Conservation (phyloP, 2,888 invertebrate genomes). For the Trissolcus japonicus region DNA sequence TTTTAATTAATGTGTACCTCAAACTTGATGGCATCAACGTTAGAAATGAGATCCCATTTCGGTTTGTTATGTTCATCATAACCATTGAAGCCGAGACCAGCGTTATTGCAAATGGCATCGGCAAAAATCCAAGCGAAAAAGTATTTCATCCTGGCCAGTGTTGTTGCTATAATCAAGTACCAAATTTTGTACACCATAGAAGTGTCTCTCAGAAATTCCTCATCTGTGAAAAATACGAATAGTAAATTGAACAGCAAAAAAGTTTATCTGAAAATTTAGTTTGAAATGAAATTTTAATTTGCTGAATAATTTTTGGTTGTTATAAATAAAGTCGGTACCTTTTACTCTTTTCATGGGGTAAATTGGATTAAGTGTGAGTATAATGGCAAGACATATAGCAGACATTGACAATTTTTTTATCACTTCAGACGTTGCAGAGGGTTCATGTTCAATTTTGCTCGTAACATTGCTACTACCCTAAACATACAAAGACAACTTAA, state of each 20-base stretch:
- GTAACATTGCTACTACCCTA: too few relatives aligned
- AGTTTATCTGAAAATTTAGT: background rate
- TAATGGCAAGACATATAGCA: slow-evolving; percentile 83
- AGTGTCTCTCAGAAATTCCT: slow-evolving; percentile 81
- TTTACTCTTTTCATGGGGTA: slow-evolving; percentile 85
- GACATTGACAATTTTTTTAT: slow-evolving; percentile 85
- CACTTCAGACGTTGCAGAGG: slow-evolving; percentile 84
- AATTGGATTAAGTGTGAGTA: slow-evolving; percentile 83
- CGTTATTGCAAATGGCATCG: slow-evolving; percentile 96
- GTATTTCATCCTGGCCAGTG: slow-evolving; percentile 92
- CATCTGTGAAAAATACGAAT: slow-evolving; percentile 76
- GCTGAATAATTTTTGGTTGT: background rate
- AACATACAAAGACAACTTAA: too few relatives aligned
- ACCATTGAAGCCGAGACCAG: slow-evolving; percentile 92
- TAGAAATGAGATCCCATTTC: slow-evolving; percentile 95
- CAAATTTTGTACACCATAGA: slow-evolving; percentile 82
- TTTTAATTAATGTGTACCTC: slow-evolving; percentile 80
- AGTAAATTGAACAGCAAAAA: background rate
- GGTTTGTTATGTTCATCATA: slow-evolving; percentile 85
- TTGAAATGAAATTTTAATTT: background rate
- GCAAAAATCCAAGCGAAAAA: slow-evolving; percentile 98
- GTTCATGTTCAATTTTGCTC: slow-evolving; percentile 76
- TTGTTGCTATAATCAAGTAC: slow-evolving; percentile 86
- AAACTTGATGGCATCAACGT: slow-evolving; percentile 91
- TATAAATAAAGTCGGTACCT: slow-evolving; percentile 76